A percentile compares a stretch with the other conserved stretches of the same genome.
These are phyloP conservation scores for Zoanthus gigantus DNA, from an alignment of 92 coral and sea anemone species.

Conservation along the genomic window DNA sequence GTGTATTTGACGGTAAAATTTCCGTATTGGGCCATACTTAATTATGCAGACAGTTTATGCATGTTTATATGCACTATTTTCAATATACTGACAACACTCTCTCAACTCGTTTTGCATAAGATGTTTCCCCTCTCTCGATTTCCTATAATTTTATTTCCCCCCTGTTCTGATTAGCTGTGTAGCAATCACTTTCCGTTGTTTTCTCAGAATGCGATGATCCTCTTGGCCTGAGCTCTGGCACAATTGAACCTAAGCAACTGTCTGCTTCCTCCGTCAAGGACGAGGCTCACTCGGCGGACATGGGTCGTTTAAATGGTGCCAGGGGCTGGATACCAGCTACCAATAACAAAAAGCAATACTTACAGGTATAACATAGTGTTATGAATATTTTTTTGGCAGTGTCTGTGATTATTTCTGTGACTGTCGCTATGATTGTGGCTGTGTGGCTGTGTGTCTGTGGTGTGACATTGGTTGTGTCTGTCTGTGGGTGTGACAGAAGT, in stretches of 20 bases:
- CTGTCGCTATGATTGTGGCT: neutral
- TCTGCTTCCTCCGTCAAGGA: conserved; percentile 55
- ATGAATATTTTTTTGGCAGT: neutral
- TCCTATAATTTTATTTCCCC: no score
- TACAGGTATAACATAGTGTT: conserved; percentile 35
- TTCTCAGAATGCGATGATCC: conserved; percentile 59
- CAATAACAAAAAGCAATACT: conserved; percentile 28
- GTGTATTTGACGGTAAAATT: no score
- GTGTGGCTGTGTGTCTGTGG: neutral
- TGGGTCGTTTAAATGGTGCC: conserved; percentile 67
- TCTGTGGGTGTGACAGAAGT: neutral
- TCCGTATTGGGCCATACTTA: no score
- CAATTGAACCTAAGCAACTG: conserved; percentile 47
- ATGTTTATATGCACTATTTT: no score
- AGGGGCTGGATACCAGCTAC: conserved; percentile 67
- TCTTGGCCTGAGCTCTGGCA: conserved; percentile 55
- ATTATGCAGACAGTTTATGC: no score
- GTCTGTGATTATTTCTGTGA: neutral
- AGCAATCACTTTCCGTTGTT: neutral
- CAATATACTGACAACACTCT: no score
- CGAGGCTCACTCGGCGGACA: conserved; percentile 59
- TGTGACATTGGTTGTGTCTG: neutral
- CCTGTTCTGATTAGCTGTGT: neutral
- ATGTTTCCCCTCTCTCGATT: no score
- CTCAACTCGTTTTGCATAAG: no score